Conservation (phyloP, 2,888 invertebrate genomes). For the Palloptera scutellata region DNA sequence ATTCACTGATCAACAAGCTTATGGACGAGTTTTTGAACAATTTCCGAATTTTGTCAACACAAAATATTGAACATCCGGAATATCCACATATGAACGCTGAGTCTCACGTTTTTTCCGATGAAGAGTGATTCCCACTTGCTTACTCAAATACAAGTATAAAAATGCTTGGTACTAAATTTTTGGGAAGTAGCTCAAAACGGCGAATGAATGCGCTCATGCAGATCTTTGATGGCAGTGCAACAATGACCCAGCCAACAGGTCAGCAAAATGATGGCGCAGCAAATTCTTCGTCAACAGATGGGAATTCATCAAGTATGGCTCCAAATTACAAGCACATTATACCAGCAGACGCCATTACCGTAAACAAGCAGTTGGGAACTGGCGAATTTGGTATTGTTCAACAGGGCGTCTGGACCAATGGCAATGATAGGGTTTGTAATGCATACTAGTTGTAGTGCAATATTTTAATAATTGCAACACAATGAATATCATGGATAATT, state of each 20-base stretch:
- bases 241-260: conserved; percentile 24
- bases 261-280: conserved; percentile 29
- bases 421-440: conserved; percentile 81
- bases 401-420: conserved; percentile 96
- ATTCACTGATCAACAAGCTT: too few species aligned
- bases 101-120: too few species aligned
- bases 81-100: too few species aligned
- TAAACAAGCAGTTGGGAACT: conserved; percentile 93
- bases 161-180: too few species aligned
- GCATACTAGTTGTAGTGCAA: neutral
- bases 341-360: conserved; percentile 87
- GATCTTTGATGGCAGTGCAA: conserved; percentile 22
- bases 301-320: conserved; percentile 65
- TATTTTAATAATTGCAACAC: conserved; percentile 9
- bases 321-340: conserved; percentile 84
- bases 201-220: too few species aligned
- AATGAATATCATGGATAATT: neutral
- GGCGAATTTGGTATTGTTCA: conserved; percentile 99
- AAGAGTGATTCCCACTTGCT: too few species aligned
- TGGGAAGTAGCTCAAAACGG: too few species aligned
- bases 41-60: too few species aligned
- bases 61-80: too few species aligned
- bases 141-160: too few species aligned
- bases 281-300: conserved; percentile 37
- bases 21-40: too few species aligned